Base-by-base conservation (phyloP, 2,888 invertebrate species). In the Zaprionus lineosus region DNA sequence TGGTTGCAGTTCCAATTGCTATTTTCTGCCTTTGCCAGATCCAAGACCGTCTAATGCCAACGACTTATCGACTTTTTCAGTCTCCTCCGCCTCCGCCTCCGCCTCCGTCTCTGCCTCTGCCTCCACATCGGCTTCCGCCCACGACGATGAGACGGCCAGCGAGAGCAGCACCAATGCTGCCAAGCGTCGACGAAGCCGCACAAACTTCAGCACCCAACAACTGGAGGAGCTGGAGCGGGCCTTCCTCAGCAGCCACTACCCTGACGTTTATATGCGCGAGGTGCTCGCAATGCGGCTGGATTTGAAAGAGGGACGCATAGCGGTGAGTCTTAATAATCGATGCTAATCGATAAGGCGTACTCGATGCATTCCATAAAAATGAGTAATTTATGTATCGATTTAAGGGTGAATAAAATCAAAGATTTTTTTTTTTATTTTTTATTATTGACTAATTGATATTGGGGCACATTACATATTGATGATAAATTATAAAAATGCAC, bases 221-320 rank as follows among this genome's bases (percentile, higher is more conserved):
- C 91, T 96, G 83, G 96, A 96, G 86, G 96, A 96, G 91, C 92
- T 99, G 87, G 99, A 99, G 90, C 92, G 97, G 64, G 98, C 99
- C 11, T 99, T 99, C 92, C 93, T 96, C 67, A 94, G 97, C 64
- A 92, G 91, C 72, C 90, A 90, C 62, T 99, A 99, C 91, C 99
- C 99, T 0, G 99, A 99, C 90, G 98, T 99, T 76, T 99, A 98
- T 92, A 98, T 99, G 98, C 92, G 99, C 76, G 99, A 99, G 90
- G 96, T 98, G 0, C 92, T 99, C 57, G 99, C 99, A 24, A 95
- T 98, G 93, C 92, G 98, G 81, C 93, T 99, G 61, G 98, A 98
- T 89, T 94, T 99, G 60, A 97, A 98, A 87, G 99, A 99, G 91
- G 98, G 98, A 88, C 93, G 99, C 89, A 98, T 99, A 59, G 99